phyloP scores from a whole-genome alignment of 1,140 invertebrate species.

The Cryptotermes secundus region DNA sequence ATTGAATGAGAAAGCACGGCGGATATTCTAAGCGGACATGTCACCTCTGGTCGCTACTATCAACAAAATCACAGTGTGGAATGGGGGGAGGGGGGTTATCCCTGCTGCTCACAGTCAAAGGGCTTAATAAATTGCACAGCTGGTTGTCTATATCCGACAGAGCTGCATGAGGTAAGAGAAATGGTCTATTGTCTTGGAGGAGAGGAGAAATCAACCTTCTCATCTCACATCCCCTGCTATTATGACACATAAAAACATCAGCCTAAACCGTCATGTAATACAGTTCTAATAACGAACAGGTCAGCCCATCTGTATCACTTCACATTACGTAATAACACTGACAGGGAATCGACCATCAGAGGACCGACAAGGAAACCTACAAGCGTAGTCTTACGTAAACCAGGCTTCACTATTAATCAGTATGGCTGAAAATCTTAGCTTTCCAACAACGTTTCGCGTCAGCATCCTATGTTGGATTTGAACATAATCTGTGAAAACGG shows the following conservation, averaged over 20 bases:
- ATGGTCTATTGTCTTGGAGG: background rate
- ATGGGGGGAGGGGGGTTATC: background rate
- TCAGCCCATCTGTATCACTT: too few species aligned
- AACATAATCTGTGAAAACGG: too few species aligned
- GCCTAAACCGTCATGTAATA: background rate
- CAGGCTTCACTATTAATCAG: too few species aligned
- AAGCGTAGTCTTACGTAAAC: too few species aligned
- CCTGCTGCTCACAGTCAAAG: conserved; percentile 5
- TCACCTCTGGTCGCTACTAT: background rate
- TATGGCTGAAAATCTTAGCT: too few species aligned
- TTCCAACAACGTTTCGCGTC: too few species aligned
- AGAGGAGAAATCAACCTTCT: background rate
- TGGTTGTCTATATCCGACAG: background rate
- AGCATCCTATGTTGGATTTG: too few species aligned
- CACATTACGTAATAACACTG: too few species aligned
- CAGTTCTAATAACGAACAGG: too few species aligned
- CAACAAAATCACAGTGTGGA: background rate
- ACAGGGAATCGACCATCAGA: too few species aligned
- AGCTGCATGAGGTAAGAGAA: background rate
- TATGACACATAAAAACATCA: background rate
- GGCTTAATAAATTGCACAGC: conserved; percentile 19
- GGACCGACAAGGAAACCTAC: too few species aligned
- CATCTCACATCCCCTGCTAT: background rate
- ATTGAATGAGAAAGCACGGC: conserved; percentile 8
- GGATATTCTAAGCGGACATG: conserved; percentile 27